These are phyloP conservation scores for Muscicapa striata DNA, from an alignment of 2,797 vertebrate genomes.

Conservation along the genomic window DNA sequence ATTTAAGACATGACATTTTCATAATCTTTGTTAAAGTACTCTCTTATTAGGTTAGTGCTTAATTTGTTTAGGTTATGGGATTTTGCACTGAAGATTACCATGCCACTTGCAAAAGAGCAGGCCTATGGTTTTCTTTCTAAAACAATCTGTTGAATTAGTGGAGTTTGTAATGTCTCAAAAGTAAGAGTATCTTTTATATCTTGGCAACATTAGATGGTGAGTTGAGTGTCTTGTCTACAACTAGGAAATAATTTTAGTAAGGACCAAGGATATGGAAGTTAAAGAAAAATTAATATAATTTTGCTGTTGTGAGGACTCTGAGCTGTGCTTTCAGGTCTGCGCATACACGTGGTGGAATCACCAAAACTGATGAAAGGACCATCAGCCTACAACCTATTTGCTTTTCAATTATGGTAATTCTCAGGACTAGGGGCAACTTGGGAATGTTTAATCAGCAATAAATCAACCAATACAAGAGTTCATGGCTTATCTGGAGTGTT, in stretches of 20 bases:
- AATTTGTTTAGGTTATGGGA: neutral
- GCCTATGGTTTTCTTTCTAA: neutral
- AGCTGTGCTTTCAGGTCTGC: neutral
- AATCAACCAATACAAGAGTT: neutral
- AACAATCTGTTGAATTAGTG: neutral
- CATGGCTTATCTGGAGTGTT: slow-evolving; percentile 50
- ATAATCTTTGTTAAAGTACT: neutral
- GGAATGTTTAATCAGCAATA: slow-evolving; percentile 38
- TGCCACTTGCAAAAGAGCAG: neutral
- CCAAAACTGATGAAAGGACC: neutral
- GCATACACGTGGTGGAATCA: neutral
- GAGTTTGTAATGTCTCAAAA: neutral
- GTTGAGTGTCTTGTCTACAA: neutral
- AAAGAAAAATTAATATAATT: neutral
- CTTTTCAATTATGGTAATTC: slow-evolving; percentile 32
- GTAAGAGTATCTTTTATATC: neutral
- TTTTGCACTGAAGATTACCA: neutral
- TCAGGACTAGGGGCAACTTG: neutral
- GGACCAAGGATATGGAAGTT: neutral
- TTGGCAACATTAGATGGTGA: neutral
- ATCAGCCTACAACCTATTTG: neutral
- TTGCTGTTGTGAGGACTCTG: neutral
- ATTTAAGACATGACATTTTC: neutral
- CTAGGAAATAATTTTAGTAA: neutral
- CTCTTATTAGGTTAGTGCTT: neutral